A percentile compares a stretch with the other conserved stretches of the same genome.
These are phyloP conservation scores for Lateolabrax maculatus DNA, from an alignment of 2,797 vertebrate species.

Conservation along the genomic window DNA sequence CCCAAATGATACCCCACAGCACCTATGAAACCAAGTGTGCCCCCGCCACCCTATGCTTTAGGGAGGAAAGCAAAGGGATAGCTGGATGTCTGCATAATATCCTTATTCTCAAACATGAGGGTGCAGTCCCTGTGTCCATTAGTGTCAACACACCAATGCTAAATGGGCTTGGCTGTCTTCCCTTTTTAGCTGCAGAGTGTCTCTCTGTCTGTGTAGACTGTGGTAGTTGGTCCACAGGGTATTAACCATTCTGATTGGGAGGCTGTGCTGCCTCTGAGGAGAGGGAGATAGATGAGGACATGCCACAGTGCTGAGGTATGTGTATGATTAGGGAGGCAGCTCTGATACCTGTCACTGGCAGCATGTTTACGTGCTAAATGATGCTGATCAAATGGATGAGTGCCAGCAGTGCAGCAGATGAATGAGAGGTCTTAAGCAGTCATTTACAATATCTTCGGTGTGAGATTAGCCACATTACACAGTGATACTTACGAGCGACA, in stretches of 20 bases:
- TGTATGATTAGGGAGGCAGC: constrained; percentile 83
- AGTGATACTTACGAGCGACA: constrained; percentile 62
- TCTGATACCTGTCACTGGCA: constrained; percentile 79
- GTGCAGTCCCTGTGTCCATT: constrained; percentile 80
- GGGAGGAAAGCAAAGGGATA: constrained; percentile 64
- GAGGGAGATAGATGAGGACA: constrained; percentile 82
- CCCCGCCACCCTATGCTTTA: constrained; percentile 68
- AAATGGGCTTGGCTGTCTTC: constrained; percentile 78
- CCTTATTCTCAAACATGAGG: constrained; percentile 82
- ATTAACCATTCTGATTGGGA: constrained; percentile 84
- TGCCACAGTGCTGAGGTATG: constrained; percentile 71
- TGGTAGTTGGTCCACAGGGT: constrained; percentile 83
- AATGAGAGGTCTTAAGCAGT: constrained; percentile 75
- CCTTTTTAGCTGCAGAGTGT: constrained; percentile 65
- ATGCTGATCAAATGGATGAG: constrained; percentile 77
- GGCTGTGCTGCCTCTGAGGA: constrained; percentile 77
- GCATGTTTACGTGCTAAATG: constrained; percentile 84
- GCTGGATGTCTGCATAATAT: constrained; percentile 78
- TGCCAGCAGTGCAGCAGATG: constrained; percentile 57
- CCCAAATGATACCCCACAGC: constrained; percentile 79
- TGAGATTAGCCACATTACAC: constrained; percentile 71
- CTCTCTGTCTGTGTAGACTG: constrained; percentile 66
- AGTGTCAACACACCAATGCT: constrained; percentile 77
- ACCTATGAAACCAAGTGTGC: constrained; percentile 79
- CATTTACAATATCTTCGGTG: constrained; percentile 70